Evolutionary conservation across 2,888 invertebrate genomes (phyloP).

Genomic region (Neocrepidodera transversa): DNA sequence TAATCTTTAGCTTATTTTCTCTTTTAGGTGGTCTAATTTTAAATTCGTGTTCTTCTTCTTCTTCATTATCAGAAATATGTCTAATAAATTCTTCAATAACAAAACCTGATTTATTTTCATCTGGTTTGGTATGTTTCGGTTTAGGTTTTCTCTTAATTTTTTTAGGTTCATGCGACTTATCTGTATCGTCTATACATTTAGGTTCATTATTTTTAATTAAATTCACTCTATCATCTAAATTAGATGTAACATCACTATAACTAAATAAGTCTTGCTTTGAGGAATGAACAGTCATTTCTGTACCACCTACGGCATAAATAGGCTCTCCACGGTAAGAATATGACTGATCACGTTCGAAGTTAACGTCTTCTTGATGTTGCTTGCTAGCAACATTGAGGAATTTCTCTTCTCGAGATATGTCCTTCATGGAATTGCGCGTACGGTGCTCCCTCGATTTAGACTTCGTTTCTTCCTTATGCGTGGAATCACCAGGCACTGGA

Average conservation of each 20-base stretch:
- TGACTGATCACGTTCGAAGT: slow-evolving; percentile 46
- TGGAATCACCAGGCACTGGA: slow-evolving; percentile 52
- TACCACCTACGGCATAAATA: slow-evolving; percentile 48
- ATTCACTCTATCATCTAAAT: slow-evolving; percentile 47
- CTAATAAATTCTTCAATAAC: slow-evolving; percentile 40
- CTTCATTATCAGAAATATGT: slow-evolving; percentile 36
- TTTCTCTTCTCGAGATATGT: slow-evolving; percentile 42
- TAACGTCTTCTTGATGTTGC: slow-evolving; percentile 48
- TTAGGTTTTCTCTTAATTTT: slow-evolving; percentile 43
- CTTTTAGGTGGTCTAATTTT: slow-evolving; percentile 31
- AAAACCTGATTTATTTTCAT: slow-evolving; percentile 37
- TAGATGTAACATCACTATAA: slow-evolving; percentile 50
- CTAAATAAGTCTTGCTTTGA: slow-evolving; percentile 49
- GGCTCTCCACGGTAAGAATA: slow-evolving; percentile 55
- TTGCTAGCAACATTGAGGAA: slow-evolving; percentile 46
- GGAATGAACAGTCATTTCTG: slow-evolving; percentile 44
- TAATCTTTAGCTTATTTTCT: slow-evolving; percentile 39
- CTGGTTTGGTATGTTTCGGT: slow-evolving; percentile 36
- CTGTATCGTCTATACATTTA: slow-evolving; percentile 31
- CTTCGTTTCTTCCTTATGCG: slow-evolving; percentile 50
- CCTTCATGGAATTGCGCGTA: slow-evolving; percentile 47
- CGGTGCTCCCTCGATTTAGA: slow-evolving; percentile 53
- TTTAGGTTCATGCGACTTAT: slow-evolving; percentile 39
- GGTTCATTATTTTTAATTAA: slow-evolving; percentile 44
- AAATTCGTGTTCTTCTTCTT: slow-evolving; percentile 13